Evolutionary conservation across 2,888 invertebrate genomes (phyloP).

Genomic region (Nymphalis c-album): DNA sequence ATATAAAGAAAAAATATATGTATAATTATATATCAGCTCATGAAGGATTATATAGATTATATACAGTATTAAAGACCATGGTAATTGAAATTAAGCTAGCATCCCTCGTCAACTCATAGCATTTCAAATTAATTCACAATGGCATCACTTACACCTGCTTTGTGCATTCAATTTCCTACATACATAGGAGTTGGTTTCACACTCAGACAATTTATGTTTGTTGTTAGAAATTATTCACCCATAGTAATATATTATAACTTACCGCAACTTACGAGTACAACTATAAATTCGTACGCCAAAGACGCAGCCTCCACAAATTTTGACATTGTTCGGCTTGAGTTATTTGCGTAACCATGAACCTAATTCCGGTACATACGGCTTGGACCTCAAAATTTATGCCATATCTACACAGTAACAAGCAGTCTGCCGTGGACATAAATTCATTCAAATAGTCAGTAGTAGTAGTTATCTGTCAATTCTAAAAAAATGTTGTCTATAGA

Average conservation of each 20-base stretch:
- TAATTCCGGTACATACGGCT: conserved; percentile 11
- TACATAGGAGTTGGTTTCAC: conserved; percentile 20
- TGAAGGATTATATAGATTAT: not conserved
- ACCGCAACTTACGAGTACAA: conserved; percentile 33
- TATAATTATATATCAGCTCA: too few relatives aligned
- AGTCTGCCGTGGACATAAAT: not conserved
- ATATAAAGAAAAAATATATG: too few relatives aligned
- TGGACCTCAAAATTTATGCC: conserved; percentile 6
- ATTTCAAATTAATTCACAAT: conserved; percentile 1
- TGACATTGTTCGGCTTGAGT: conserved; percentile 27
- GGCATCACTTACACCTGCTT: conserved; percentile 31
- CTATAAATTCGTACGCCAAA: conserved; percentile 32
- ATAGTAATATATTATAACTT: conserved; percentile 31
- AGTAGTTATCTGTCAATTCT: too few relatives aligned
- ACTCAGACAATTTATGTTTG: conserved; percentile 33
- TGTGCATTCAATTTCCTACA: conserved; percentile 23
- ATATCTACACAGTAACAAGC: not conserved
- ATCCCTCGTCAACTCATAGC: not conserved
- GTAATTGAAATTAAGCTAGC: conserved; percentile 4
- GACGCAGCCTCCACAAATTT: conserved; percentile 24
- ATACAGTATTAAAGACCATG: not conserved
- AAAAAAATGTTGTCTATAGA: too few relatives aligned
- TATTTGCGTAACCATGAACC: conserved; percentile 15
- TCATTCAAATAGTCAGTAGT: too few relatives aligned
- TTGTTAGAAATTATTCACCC: conserved; percentile 36